Conservation (phyloP, 2,888 invertebrate genomes). For the Drosophila cognata region DNA sequence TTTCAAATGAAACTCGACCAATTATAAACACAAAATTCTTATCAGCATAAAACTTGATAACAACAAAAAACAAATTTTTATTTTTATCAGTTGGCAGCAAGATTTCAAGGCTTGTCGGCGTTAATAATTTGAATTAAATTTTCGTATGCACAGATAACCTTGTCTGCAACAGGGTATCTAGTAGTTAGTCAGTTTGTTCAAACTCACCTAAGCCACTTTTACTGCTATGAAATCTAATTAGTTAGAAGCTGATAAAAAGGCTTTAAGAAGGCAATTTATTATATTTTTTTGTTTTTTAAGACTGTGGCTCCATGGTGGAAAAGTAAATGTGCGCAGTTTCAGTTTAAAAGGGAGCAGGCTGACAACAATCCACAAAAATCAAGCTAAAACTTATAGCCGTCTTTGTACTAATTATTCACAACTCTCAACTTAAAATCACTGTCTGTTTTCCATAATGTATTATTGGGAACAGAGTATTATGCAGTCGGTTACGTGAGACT, state of each 20-base stretch:
- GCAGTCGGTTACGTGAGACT: not conserved
- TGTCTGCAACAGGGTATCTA: conserved; percentile 2
- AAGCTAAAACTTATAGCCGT: not conserved
- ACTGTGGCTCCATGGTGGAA: not conserved
- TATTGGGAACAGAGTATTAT: not conserved
- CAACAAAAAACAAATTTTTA: conserved; percentile 26
- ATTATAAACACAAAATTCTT: conserved; percentile 40
- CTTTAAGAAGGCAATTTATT: not conserved
- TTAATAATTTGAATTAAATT: conserved; percentile 29
- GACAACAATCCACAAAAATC: not conserved
- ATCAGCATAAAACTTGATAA: conserved; percentile 32
- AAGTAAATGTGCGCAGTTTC: not conserved
- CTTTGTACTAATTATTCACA: not conserved
- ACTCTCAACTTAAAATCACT: not conserved
- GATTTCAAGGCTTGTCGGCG: conserved; percentile 38
- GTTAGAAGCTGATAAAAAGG: not conserved
- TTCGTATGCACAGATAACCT: not conserved
- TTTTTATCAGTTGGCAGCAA: conserved; percentile 39
- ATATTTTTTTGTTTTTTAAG: not conserved
- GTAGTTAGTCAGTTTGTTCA: not conserved
- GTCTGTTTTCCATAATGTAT: not conserved
- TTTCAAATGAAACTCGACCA: conserved; percentile 18
- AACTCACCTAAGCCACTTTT: not conserved
- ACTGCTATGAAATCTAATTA: not conserved
- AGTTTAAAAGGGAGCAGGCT: not conserved